Evolutionary conservation across 1,140 invertebrate species (phyloP), one percentile per base, ranked within the genome.

Genomic region (Gonatopus flavifemur): DNA sequence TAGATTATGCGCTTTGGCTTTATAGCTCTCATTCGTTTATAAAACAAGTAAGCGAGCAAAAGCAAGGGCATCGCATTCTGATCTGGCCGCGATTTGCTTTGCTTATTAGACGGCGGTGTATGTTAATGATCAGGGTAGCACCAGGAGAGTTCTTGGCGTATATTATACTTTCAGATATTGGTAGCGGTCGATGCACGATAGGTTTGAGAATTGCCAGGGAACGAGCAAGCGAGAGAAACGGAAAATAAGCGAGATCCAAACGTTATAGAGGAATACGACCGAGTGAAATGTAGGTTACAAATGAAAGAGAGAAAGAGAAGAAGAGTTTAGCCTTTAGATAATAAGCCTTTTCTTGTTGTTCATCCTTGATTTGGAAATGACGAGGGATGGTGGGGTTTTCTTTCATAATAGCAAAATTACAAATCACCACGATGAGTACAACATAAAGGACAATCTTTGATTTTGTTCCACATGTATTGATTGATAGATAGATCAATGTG

Each of bases 121-220:
- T 61, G 57, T 61, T 59, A 61, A 67, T 66, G 36, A 32, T 31
- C 24, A 22, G 37, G 33, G 49, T 56, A 62, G 53, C 52, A 55
- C 57, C 48, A n/a, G n/a, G n/a, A n/a, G n/a, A n/a, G 40, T 18
- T 38, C 43, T 46, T 35, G 16, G 40, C 36, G 52, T 35, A 22
- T 24, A 70, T 70, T 70, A 70, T 63, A 70, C 64, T 70, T 69
- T 66, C 50, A 68, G 60, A 69, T 69, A 44, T 19, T 37, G 35
- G 43, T 37, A n/a, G n/a, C 57, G 52, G 57, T 62, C 55, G 62
- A 52, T 51, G 61, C 52, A 62, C 52, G 55, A 28, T n/a, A n/a
- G n/a, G n/a, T n/a, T n/a, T n/a, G n/a, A 24, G 30, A 18, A 40
- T 8, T 21, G 30, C 22, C 24, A 44, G 38, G 46, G 46, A 40